Percentiles rank a stretch among this genome's conserved stretches.
Conservation (phyloP, 2,888 invertebrate species). For the Tiliacea aurago region DNA sequence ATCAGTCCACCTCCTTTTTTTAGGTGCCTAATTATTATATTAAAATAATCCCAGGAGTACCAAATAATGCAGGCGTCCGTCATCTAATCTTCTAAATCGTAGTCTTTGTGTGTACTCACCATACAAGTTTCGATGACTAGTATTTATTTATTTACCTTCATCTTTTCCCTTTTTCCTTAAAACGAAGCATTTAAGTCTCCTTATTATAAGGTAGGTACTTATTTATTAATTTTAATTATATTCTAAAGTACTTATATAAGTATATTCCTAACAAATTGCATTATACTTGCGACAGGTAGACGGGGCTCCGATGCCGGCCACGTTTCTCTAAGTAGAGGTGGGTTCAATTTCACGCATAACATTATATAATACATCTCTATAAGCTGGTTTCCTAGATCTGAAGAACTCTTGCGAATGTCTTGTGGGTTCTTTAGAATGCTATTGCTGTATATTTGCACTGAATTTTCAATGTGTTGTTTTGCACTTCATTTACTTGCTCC, state of each 20-base stretch:
- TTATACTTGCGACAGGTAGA: constrained; percentile 55
- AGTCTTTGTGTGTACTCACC: background rate
- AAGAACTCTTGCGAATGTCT: background rate
- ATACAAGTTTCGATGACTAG: background rate
- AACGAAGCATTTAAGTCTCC: too few relatives aligned
- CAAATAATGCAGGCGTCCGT: background rate
- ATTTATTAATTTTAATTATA: background rate
- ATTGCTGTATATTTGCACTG: background rate
- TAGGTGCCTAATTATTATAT: background rate
- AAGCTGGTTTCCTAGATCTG: background rate
- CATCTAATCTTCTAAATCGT: background rate
- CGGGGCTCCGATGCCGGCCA: constrained; percentile 51
- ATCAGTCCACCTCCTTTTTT: background rate
- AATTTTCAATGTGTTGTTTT: background rate
- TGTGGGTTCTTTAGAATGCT: background rate
- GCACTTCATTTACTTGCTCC: background rate
- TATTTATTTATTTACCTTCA: background rate
- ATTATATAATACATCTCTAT: background rate
- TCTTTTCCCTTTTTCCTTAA: too few relatives aligned
- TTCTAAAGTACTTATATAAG: background rate
- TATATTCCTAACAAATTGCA: constrained; percentile 19
- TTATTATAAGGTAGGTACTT: too few relatives aligned
- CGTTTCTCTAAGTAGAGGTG: constrained; percentile 42
- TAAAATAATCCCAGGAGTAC: background rate
- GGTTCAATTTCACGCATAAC: constrained; percentile 58